Conservation (phyloP, 2,113 vertebrate genomes). For the Oncorhynchus kisutch region DNA sequence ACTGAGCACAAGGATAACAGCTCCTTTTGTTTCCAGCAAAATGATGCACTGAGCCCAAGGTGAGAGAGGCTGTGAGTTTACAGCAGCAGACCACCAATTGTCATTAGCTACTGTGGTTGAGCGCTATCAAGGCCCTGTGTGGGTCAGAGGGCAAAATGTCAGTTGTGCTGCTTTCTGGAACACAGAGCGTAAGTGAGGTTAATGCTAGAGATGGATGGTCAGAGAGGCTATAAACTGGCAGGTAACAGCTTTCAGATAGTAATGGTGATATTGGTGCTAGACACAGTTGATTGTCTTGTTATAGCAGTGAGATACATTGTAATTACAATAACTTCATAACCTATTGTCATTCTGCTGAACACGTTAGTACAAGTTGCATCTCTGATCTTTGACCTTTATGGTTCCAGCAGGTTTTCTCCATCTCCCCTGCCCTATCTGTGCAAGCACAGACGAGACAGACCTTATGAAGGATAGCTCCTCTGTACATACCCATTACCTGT, state of each 20-base stretch:
- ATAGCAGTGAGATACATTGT: neutral
- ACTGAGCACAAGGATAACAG: neutral
- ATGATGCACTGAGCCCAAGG: neutral
- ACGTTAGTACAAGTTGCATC: neutral
- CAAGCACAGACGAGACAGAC: constrained; percentile 1
- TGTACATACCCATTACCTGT: neutral
- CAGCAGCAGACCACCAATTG: neutral
- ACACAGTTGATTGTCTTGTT: neutral
- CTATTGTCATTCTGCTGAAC: neutral
- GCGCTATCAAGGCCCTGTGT: too few relatives aligned
- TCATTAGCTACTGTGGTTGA: neutral
- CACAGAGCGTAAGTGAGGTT: neutral
- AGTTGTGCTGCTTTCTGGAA: neutral
- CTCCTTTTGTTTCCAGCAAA: neutral
- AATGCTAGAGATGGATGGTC: neutral
- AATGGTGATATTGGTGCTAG: neutral
- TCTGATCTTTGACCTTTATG: too few relatives aligned
- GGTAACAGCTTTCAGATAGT: neutral
- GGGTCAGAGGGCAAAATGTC: neutral
- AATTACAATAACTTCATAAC: neutral
- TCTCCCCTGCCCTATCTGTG: neutral
- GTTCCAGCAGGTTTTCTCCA: too few relatives aligned
- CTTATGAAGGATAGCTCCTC: neutral
- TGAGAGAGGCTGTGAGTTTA: neutral
- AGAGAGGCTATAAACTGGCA: neutral